A percentile compares a stretch with the other conserved stretches of the same genome.
Conservation (phyloP, 2,797 vertebrate genomes). For the Cirrhinus mrigala region DNA sequence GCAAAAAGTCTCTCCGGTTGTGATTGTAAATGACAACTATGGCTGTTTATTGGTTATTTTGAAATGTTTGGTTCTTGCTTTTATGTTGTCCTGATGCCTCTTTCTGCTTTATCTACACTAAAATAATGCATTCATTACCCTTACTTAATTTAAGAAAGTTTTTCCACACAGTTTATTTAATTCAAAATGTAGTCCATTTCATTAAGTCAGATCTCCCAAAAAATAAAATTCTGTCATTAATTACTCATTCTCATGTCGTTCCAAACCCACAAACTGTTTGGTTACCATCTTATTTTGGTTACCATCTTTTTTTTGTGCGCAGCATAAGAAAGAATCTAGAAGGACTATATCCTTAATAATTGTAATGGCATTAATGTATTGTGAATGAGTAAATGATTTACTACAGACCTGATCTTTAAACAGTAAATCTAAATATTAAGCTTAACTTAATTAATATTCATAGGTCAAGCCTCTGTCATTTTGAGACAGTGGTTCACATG, state of each 20-base stretch:
- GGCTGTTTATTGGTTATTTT: background rate
- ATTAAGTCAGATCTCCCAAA: background rate
- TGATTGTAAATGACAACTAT: background rate
- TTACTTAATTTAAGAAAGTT: background rate
- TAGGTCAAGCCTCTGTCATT: background rate
- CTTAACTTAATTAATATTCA: conserved; percentile 6
- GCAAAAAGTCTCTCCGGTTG: background rate
- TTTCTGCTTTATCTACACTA: background rate
- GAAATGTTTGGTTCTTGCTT: background rate
- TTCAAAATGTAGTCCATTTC: background rate
- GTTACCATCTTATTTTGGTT: background rate
- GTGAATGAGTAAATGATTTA: background rate
- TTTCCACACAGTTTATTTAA: background rate
- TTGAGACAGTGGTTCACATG: background rate
- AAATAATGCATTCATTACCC: background rate
- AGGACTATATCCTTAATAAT: background rate
- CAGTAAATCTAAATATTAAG: background rate
- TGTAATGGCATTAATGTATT: background rate
- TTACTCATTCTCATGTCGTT: too few relatives aligned
- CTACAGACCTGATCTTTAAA: background rate
- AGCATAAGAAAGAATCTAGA: background rate
- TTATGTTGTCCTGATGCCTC: background rate
- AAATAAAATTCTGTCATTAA: too few relatives aligned
- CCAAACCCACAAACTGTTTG: too few relatives aligned
- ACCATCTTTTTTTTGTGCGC: background rate